A percentile compares a stretch with the other conserved stretches of the same genome.
Evolutionary conservation across 2,113 vertebrate genomes (phyloP).

Genomic region (Etheostoma spectabile): DNA sequence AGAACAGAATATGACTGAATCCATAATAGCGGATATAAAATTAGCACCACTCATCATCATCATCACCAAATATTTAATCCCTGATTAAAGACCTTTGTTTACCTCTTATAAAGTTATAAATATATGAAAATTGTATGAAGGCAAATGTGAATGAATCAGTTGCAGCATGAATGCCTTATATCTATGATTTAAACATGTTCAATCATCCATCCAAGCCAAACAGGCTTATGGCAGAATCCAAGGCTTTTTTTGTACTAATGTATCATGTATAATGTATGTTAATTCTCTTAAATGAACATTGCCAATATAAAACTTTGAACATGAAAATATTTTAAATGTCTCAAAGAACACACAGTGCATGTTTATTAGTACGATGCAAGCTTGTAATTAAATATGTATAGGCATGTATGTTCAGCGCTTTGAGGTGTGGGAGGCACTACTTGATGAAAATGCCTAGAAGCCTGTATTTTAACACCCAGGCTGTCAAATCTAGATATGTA

Average conservation of each 20-base stretch:
- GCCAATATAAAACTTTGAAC: background rate
- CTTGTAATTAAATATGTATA: slow-evolving; percentile 23
- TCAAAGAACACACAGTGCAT: background rate
- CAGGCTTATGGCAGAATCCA: background rate
- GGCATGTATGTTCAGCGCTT: slow-evolving; percentile 7
- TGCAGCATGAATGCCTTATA: background rate
- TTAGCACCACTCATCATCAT: slow-evolving; percentile 9
- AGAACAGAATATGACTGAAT: slow-evolving; percentile 26
- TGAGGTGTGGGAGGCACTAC: slow-evolving; percentile 11
- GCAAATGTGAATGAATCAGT: slow-evolving; percentile 8
- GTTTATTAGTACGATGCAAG: background rate
- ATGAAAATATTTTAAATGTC: background rate
- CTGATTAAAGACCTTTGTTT: slow-evolving; percentile 23
- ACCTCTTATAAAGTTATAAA: background rate
- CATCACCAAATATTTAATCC: slow-evolving; percentile 3
- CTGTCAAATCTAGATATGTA: slow-evolving; percentile 68
- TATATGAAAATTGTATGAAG: background rate
- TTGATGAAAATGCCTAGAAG: slow-evolving; percentile 46
- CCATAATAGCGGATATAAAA: slow-evolving; percentile 28
- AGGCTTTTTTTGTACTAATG: background rate
- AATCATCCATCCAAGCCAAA: slow-evolving; percentile 12
- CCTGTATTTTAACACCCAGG: slow-evolving; percentile 42
- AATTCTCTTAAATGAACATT: slow-evolving; percentile 7
- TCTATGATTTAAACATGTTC: slow-evolving; percentile 30
- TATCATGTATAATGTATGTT: background rate